Conservation (phyloP, 2,113 vertebrate species). For the Prunella fulvescens region DNA sequence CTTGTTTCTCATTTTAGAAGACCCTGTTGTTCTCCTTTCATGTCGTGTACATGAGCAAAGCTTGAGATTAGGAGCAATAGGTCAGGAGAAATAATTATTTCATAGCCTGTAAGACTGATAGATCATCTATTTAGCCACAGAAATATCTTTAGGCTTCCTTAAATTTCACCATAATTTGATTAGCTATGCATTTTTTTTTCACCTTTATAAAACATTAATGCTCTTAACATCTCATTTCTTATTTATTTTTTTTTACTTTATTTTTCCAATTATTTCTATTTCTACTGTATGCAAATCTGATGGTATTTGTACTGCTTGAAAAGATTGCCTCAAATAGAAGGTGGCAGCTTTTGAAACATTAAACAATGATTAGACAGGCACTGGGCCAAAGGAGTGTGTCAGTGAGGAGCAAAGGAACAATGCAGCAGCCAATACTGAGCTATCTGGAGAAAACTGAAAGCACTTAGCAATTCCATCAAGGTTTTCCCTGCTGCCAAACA, state of each 20-base stretch:
- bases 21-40: background rate
- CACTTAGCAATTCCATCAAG: constrained; percentile 45
- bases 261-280: constrained; percentile 63
- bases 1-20: background rate
- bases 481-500: constrained; percentile 40
- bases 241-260: background rate
- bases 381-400: constrained; percentile 45
- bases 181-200: constrained; percentile 20
- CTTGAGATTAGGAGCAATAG: background rate
- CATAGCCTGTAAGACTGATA: background rate
- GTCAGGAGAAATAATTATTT: background rate
- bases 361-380: constrained; percentile 69
- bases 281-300: constrained; percentile 53
- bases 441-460: constrained; percentile 45
- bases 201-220: constrained; percentile 53
- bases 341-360: constrained; percentile 67
- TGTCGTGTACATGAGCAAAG: background rate
- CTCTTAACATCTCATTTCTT: background rate
- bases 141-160: constrained; percentile 47
- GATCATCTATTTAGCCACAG: background rate
- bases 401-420: constrained; percentile 17
- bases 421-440: constrained; percentile 29
- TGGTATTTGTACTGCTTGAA: constrained; percentile 50
- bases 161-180: constrained; percentile 15
- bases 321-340: constrained; percentile 46